Evolutionary conservation across 2,888 invertebrate species (phyloP).

Genomic region (Ellobium chinense): DNA sequence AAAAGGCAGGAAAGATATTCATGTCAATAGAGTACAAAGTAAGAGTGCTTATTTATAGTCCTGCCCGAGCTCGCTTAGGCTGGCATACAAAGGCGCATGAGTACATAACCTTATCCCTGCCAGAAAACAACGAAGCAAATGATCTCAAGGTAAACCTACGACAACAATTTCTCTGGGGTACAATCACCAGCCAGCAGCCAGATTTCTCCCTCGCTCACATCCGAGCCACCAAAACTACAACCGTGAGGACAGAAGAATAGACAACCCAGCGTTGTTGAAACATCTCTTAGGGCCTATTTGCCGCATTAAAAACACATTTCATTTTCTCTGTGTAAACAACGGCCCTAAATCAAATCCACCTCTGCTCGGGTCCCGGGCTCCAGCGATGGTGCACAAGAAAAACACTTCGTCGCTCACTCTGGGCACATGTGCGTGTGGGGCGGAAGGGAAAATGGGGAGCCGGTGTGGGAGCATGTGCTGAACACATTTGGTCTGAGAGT

Average conservation of each 20-base stretch:
- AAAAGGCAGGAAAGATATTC: neutral
- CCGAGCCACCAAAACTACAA: constrained; percentile 19
- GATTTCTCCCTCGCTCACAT: constrained; percentile 13
- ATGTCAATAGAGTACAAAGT: neutral
- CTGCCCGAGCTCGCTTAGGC: neutral
- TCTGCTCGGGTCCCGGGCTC: neutral
- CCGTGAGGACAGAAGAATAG: constrained; percentile 15
- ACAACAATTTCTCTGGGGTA: constrained; percentile 1
- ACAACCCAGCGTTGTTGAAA: constrained; percentile 28
- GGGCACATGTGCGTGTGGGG: constrained; percentile 21
- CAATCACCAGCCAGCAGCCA: neutral
- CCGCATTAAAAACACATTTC: constrained; percentile 40
- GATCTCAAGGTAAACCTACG: constrained; percentile 4
- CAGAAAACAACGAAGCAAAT: neutral
- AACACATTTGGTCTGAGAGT: constrained; percentile 5
- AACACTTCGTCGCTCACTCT: constrained; percentile 15
- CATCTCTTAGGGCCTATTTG: constrained; percentile 44
- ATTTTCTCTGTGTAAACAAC: constrained; percentile 24
- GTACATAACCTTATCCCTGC: constrained; percentile 13
- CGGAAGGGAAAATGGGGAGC: constrained; percentile 32
- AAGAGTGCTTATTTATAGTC: neutral
- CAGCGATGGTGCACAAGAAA: constrained; percentile 26
- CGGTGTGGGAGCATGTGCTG: constrained; percentile 11
- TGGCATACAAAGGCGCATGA: neutral
- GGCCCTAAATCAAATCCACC: constrained; percentile 3